Conservation (phyloP, 2,797 vertebrate genomes). For the Neosilurus mollespiculum region DNA sequence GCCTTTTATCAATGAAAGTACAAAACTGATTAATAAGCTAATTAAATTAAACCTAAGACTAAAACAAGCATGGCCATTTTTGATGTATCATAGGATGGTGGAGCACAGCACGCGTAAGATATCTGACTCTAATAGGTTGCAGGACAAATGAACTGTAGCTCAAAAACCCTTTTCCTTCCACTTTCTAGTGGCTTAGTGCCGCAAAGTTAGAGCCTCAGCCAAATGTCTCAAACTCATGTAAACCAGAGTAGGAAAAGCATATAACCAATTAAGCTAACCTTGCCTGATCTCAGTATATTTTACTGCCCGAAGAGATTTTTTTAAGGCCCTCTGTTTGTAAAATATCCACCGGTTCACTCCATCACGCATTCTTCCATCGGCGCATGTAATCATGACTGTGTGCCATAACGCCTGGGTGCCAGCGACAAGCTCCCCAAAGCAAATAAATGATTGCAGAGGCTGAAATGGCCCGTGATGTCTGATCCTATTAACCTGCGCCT, state of each 20-base stretch:
- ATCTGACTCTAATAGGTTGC: constrained; percentile 42
- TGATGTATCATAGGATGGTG: constrained; percentile 16
- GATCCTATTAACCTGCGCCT: constrained; percentile 65
- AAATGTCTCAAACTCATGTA: constrained; percentile 44
- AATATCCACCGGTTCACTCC: constrained; percentile 48
- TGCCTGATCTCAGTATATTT: constrained; percentile 65
- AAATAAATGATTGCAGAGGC: constrained; percentile 68
- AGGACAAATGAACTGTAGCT: constrained; percentile 50
- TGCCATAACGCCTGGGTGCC: constrained; percentile 68
- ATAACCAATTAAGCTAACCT: constrained; percentile 69
- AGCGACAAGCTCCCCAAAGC: constrained; percentile 74
- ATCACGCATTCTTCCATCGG: constrained; percentile 53
- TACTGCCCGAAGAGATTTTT: constrained; percentile 57
- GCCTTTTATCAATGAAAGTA: not conserved
- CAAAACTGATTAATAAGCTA: not conserved
- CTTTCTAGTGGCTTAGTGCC: constrained; percentile 45
- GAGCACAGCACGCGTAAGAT: not conserved
- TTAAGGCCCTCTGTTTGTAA: constrained; percentile 67
- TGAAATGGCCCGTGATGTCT: constrained; percentile 64
- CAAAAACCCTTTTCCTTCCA: constrained; percentile 25
- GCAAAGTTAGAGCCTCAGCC: constrained; percentile 43
- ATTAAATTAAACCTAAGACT: not conserved
- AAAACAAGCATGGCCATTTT: constrained; percentile 5
- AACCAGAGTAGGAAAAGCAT: constrained; percentile 53
- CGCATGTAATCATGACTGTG: constrained; percentile 55